Conservation (phyloP, 2,113 vertebrate genomes). For the Odocoileus hemionus region DNA sequence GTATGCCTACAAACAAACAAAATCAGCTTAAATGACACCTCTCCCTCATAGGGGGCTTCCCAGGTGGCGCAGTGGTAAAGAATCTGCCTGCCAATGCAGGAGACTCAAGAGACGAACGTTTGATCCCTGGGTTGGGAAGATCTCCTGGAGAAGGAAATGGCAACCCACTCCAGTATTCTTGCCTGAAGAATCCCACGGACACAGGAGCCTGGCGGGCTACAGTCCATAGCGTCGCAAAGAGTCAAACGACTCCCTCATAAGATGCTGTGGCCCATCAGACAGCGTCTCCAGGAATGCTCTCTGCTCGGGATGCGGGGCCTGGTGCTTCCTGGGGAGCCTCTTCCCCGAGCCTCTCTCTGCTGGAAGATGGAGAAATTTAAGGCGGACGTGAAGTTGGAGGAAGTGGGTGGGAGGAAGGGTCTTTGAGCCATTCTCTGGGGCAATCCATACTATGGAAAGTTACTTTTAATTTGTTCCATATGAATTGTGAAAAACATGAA, state of each 20-base stretch:
- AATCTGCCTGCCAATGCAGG: background rate
- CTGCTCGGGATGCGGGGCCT: background rate
- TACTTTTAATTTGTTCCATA: slow-evolving; percentile 75
- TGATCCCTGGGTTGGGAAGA: background rate
- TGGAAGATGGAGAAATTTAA: background rate
- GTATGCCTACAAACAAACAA: background rate
- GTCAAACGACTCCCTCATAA: background rate
- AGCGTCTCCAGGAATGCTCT: too few species aligned
- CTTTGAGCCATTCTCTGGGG: slow-evolving; percentile 35
- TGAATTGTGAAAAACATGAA: slow-evolving; percentile 47
- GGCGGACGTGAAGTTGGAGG: background rate
- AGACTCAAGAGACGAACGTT: background rate
- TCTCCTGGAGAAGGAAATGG: background rate
- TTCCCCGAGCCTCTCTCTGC: fast-evolving
- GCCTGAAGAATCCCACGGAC: background rate
- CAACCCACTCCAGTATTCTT: background rate
- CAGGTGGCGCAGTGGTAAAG: background rate
- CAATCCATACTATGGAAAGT: slow-evolving; percentile 53
- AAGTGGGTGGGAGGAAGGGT: background rate
- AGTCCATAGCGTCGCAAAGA: background rate
- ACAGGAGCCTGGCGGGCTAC: background rate
- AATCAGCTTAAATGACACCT: background rate
- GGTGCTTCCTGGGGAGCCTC: fast-evolving
- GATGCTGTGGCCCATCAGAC: too few species aligned
- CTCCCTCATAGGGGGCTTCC: background rate